These are phyloP conservation scores for Gymnosoma rotundatum DNA, from an alignment of 2,888 invertebrate species.

Conservation along the genomic window DNA sequence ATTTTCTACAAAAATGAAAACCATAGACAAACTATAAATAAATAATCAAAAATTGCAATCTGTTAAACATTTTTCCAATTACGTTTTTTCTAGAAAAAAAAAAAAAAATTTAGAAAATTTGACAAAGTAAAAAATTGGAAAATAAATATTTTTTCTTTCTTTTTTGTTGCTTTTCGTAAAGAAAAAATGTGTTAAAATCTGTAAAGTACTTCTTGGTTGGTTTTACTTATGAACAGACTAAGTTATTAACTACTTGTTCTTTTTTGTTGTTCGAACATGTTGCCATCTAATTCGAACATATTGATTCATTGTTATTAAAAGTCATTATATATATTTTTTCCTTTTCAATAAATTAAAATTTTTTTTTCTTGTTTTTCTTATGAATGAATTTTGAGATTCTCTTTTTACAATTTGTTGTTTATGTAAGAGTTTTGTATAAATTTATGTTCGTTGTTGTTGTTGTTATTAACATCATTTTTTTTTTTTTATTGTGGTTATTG, in stretches of 20 bases:
- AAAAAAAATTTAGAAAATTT: too few species aligned
- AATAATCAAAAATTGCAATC: too few species aligned
- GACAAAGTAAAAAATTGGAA: too few species aligned
- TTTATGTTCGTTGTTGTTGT: too few species aligned
- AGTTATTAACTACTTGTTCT: constrained; percentile 22
- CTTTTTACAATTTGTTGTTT: background rate
- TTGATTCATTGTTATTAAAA: constrained; percentile 46
- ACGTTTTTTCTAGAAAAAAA: too few species aligned
- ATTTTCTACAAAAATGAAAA: too few species aligned
- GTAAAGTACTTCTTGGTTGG: background rate
- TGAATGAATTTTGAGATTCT: background rate
- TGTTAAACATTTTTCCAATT: too few species aligned
- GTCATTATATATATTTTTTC: background rate
- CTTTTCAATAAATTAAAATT: background rate
- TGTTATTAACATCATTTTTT: background rate
- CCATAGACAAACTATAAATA: too few species aligned
- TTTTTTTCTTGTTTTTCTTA: background rate
- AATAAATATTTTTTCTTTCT: too few species aligned
- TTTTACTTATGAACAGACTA: constrained; percentile 8
- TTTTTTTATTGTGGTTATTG: constrained; percentile 45
- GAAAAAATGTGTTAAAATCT: too few species aligned
- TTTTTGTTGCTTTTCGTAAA: too few species aligned
- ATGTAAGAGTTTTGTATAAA: background rate
- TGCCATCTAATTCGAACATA: constrained; percentile 28
- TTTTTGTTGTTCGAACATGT: constrained; percentile 6